These are phyloP conservation scores for Dinocampus coccinellae DNA, from an alignment of 2,888 invertebrate genomes.

Conservation along the genomic window DNA sequence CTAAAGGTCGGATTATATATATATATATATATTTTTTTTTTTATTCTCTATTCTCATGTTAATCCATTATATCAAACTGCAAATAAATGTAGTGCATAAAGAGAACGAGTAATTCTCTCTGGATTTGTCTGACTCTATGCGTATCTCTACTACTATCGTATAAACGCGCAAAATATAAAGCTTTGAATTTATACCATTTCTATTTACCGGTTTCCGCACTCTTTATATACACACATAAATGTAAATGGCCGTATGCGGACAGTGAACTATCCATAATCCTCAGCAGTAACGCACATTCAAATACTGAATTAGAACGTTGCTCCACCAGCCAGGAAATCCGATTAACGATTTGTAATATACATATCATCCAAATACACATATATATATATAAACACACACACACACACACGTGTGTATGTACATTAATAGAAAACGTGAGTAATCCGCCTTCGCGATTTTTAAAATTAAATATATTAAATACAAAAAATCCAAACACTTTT, in stretches of 20 bases:
- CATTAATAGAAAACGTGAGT: too few relatives aligned
- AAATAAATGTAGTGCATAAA: background rate
- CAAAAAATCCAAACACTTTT: too few relatives aligned
- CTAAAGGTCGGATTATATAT: background rate
- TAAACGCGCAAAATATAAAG: conserved; percentile 1
- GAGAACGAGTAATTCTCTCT: background rate
- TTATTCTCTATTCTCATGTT: background rate
- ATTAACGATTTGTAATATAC: conserved; percentile 16
- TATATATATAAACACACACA: background rate
- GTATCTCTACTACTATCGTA: background rate
- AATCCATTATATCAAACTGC: background rate
- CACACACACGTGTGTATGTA: too few relatives aligned
- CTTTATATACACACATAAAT: background rate
- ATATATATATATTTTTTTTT: background rate
- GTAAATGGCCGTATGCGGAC: background rate
- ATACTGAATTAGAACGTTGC: conserved; percentile 31
- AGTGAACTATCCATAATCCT: conserved; percentile 30
- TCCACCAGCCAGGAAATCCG: conserved; percentile 26
- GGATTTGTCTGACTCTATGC: background rate
- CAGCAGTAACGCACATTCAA: conserved; percentile 26
- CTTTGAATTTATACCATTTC: background rate
- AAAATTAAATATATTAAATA: too few relatives aligned
- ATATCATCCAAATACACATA: background rate
- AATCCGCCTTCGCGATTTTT: too few relatives aligned
- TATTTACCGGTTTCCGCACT: background rate